Evolutionary conservation across 92 coral and sea anemone genomes (phyloP), one percentile per base, ranked within the genome.

Genomic region (Parazoanthus atlanticus): DNA sequence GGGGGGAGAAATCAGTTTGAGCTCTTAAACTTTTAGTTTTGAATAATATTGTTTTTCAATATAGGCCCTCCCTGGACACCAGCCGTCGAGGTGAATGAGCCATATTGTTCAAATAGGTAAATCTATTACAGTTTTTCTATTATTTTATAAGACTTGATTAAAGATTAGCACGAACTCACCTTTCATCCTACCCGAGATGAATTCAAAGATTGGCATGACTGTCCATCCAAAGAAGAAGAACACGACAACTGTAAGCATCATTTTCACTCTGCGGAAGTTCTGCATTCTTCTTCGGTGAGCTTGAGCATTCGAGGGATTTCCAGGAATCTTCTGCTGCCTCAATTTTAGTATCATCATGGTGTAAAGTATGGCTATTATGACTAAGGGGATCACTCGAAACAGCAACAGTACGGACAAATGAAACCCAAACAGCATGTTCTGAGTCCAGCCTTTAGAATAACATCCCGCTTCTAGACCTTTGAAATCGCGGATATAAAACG

Each of bases 201-300:
- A 56, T 2, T 81, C 85, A 15, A 81, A 25, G 28, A 81, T 25
- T 65, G 85, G 85, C 74, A 81, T 34, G 17, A 81, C 47, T 26
- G 73, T 61, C 85, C 85, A 81, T 8, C 85, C 85, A 23, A 61
- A 34, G 71, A 81, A 33, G 73, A 81, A 81, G 31, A 31, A 38
- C 1, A 23, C 74, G 6, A 81, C 74, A 13, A 81, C 74, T 21
- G 85, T 33, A 3, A 81, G 41, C 85, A 81, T 81, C 85, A 81
- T 81, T 31, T 81, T 81, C 6, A 58, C 85, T 81, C 85, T 56
- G 23, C 85, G 85, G 41, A 81, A 25, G 41, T 81, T 81, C 36
- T 81, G 85, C 47, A 61, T 19, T 61, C 85, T 61, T 58, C 85
- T 25, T 61, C 41, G 61, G 17, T 81, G 73, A 31, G 73, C 46